Evolutionary conservation across 1,140 invertebrate species (phyloP).

Genomic region (Thaumetopoea pityocampa): DNA sequence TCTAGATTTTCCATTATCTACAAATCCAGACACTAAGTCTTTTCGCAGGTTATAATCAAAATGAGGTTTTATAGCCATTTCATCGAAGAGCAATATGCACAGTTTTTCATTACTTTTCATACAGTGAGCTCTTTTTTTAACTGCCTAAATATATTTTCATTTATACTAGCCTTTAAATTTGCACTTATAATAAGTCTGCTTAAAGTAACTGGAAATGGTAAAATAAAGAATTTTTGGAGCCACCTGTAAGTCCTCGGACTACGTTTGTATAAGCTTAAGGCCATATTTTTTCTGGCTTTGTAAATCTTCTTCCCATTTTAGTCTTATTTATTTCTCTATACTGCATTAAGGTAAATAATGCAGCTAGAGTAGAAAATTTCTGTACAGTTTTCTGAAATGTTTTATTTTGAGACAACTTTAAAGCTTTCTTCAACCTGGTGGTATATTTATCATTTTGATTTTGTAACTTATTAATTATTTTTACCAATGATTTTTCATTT

Average conservation of each 20-base stretch:
- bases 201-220: constrained; percentile 21
- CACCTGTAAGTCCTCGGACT: constrained; percentile 19
- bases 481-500: no score
- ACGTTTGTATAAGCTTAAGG: constrained; percentile 14
- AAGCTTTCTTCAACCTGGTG: constrained; percentile 8
- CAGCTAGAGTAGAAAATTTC: constrained; percentile 11
- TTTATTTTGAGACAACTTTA: constrained; percentile 16
- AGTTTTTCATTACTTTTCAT: constrained; percentile 30
- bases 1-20: constrained; percentile 21
- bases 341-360: constrained; percentile 11
- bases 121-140: constrained; percentile 23
- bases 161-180: constrained; percentile 27
- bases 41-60: constrained; percentile 29
- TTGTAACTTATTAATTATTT: constrained; percentile 3
- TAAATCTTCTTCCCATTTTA: constrained; percentile 18
- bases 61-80: constrained; percentile 36
- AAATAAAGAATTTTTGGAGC: constrained; percentile 17
- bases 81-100: constrained; percentile 46
- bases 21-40: constrained; percentile 36
- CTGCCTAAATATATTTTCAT: constrained; percentile 30
- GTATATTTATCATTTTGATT: background rate
- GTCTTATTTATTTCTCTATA: constrained; percentile 18
- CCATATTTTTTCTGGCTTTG: constrained; percentile 15
- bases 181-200: constrained; percentile 18
- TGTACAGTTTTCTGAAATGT: constrained; percentile 8